Evolutionary conservation across 2,113 vertebrate species (phyloP), one percentile per base, ranked within the genome.

Genomic region (Ctenodactylus gundi): DNA sequence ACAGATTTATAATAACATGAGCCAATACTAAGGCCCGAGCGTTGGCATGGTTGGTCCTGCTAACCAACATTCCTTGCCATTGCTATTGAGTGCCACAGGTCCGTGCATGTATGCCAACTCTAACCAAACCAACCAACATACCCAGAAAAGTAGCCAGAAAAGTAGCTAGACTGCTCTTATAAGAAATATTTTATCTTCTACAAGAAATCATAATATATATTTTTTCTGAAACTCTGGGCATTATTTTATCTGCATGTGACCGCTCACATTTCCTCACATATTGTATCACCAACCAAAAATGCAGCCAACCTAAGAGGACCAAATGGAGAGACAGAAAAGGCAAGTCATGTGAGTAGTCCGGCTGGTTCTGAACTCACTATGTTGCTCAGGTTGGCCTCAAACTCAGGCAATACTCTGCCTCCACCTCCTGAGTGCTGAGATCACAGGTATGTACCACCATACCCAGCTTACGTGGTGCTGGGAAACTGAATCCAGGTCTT

Each of bases 11-110:
- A 12, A 7, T 58, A 64, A 92, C 49, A 3, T 58, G 51, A 90
- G 46, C 12, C 20, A 51, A 44, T 14, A 39, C 0, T 4, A 17
- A 49, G 18, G 36, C 23, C 13, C 62, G 62, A 21, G 4, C 51
- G 34, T 36, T 14, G n/a, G 7, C 8, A 25, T 14, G 3, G 9
- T 12, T 36, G 2, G 0, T 21, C 27, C 11, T 11, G n/a, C 25
- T 73, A 23, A 58, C 64, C 39, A 55, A 36, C n/a, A 20, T 53
- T 75, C n/a, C 41, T 84, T 81, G 15, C 3, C 39, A 55, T 3
- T 67, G 34, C n/a, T n/a, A 65, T 1, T 46, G 17, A 4, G n/a
- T n/a, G n/a, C n/a, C 58, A 73, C 10, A 77, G 85, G 51, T 46
- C 49, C 21, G 87, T 36, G 15, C 1, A 31, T 6, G 0, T 20